Evolutionary conservation across 1,140 invertebrate species (phyloP).

Genomic region (Sarcophaga peregrina): DNA sequence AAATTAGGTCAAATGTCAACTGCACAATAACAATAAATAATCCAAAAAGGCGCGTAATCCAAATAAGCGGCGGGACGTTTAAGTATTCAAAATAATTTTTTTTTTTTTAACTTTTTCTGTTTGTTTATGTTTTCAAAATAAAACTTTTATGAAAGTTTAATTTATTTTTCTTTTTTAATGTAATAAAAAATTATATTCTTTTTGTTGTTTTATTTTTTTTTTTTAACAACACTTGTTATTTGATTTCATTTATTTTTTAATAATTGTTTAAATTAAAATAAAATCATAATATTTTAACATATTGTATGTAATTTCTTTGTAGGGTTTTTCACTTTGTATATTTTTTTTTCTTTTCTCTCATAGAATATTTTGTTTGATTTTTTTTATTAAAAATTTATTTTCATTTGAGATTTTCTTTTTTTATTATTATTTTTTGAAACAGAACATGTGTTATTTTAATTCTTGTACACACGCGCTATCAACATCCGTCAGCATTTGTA

Average conservation of each 20-base stretch:
- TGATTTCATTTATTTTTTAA: background rate
- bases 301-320: background rate
- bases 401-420: background rate
- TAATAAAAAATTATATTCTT: no score
- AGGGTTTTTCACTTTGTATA: no score
- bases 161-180: no score
- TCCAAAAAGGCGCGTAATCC: conserved; percentile 55
- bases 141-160: no score
- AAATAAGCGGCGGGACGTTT: conserved; percentile 36
- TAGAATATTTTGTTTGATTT: no score
- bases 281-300: conserved; percentile 6
- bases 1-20: background rate
- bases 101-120: conserved; percentile 5
- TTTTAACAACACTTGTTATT: background rate
- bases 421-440: background rate
- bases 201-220: background rate
- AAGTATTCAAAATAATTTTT: background rate
- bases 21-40: background rate
- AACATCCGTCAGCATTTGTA: conserved; percentile 21
- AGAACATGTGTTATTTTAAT: conserved; percentile 21
- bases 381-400: background rate
- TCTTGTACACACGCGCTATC: conserved; percentile 16
- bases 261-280: background rate
- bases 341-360: no score
- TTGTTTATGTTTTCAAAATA: background rate